phyloP scores from a whole-genome alignment of 2,113 vertebrate genomes.

The Sapayoa aenigma region DNA sequence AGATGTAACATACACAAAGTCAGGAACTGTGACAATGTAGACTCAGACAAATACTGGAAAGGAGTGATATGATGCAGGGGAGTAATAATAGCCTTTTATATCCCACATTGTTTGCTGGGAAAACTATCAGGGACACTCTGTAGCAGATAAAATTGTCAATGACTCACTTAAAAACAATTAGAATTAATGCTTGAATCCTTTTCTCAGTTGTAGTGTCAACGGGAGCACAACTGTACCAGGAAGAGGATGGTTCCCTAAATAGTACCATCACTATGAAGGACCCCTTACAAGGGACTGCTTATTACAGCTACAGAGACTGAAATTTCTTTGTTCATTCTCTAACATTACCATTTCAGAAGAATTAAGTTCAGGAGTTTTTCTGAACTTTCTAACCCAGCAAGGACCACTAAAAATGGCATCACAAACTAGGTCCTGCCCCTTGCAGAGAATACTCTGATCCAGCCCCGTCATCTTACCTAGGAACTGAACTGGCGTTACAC shows the following conservation, averaged over 20 bases:
- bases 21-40: background rate
- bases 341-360: background rate
- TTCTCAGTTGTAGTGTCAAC: background rate
- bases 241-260: background rate
- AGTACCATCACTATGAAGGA: background rate
- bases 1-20: background rate
- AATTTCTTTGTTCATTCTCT: background rate
- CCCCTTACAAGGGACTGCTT: background rate
- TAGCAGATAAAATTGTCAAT: background rate
- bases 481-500: background rate
- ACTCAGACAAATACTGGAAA: background rate
- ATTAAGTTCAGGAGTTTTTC: background rate
- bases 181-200: background rate
- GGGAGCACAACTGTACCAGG: conserved; percentile 1
- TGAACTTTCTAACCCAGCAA: background rate
- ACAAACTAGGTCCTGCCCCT: background rate
- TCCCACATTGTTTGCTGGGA: background rate
- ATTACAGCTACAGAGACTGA: background rate
- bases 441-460: background rate
- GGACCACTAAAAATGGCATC: background rate
- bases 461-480: background rate
- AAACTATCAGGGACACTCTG: background rate
- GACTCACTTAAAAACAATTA: background rate
- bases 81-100: background rate
- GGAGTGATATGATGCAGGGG: background rate